phyloP scores from a whole-genome alignment of 2,888 invertebrate species.

The Pharmacophagus antenor region DNA sequence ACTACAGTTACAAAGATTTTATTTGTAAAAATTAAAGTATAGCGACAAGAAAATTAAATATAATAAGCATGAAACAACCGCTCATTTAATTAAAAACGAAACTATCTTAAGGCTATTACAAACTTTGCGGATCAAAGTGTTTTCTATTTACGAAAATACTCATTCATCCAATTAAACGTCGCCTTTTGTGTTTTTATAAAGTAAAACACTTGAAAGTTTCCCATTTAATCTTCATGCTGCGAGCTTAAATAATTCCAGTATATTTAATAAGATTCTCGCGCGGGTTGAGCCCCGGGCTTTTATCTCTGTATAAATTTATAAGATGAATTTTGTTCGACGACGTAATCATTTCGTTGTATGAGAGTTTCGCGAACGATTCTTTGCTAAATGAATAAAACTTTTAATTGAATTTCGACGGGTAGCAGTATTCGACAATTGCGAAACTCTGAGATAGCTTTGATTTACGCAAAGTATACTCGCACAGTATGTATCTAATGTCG shows the following conservation, averaged over 20 bases:
- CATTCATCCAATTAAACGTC: conserved; percentile 11
- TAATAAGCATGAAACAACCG: no score
- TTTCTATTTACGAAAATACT: conserved; percentile 13
- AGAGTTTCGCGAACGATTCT: conserved; percentile 64
- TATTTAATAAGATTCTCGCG: conserved; percentile 29
- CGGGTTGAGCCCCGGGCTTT: conserved; percentile 30
- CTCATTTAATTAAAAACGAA: no score
- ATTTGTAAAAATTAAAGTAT: no score
- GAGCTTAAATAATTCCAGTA: conserved; percentile 30
- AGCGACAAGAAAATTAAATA: no score
- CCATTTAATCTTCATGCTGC: conserved; percentile 23
- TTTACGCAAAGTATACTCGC: conserved; percentile 8
- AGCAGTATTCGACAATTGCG: conserved; percentile 27
- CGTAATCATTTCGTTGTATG: conserved; percentile 46
- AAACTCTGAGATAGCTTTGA: conserved; percentile 9
- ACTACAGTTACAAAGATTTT: no score
- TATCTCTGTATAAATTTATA: conserved; percentile 69
- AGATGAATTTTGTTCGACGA: conserved; percentile 46
- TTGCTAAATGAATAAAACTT: conserved; percentile 77
- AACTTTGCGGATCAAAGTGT: conserved; percentile 4
- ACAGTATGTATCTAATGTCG: not conserved
- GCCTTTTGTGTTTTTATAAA: conserved; percentile 19
- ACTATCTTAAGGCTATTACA: not conserved
- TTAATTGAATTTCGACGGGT: conserved; percentile 65
- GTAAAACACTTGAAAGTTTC: conserved; percentile 16